Base-by-base conservation (phyloP, 2,797 vertebrate species). In the Trematomus bernacchii region DNA sequence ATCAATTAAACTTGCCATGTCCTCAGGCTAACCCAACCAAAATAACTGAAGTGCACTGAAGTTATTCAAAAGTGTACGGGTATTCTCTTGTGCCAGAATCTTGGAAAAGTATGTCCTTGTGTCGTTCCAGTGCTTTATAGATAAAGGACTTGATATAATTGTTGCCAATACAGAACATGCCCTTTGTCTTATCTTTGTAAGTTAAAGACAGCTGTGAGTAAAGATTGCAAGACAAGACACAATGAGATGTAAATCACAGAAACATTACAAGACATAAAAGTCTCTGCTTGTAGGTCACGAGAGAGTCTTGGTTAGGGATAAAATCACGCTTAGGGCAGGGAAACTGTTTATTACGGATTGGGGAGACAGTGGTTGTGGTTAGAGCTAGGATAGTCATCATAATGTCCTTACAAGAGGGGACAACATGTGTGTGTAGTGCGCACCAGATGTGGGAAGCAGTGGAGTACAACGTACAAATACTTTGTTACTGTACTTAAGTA, bases 61-160 rank as follows among this genome's bases (percentile, higher is more conserved):
- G 3, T 50, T 2, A 47, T 46, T 57, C 3, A 10, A 21, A 47
- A 15, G n/a, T 33, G 33, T 6, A 19, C 40, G 27, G 1, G 59
- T 19, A 62, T 33, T 6, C 13, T 19, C 40, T 37, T 3, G 12
- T 48, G 47, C 11, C 33, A 44, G 15, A 14, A 65, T 30, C 37
- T n/a, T 62, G 42, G n/a, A 53, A 44, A 54, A 30, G 23, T 63
- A 16, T 58, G 66, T 57, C 51, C 19, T 63, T 19, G 27, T 66
- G 53, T 11, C 8, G 27, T 30, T 33, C 7, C 30, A 7, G 0
- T 40, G n/a, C 46, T 59, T 18, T 40, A 19, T 3, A 85, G 73
- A 92, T 85, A 77, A 89, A 90, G 65, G 50, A 71, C 30, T 76
- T 40, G 37, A 76, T 78, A 66, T 71, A 63, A 59, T 18, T 54